phyloP scores from a whole-genome alignment of 2,113 vertebrate genomes.

The Phalacrocorax brasilianus region DNA sequence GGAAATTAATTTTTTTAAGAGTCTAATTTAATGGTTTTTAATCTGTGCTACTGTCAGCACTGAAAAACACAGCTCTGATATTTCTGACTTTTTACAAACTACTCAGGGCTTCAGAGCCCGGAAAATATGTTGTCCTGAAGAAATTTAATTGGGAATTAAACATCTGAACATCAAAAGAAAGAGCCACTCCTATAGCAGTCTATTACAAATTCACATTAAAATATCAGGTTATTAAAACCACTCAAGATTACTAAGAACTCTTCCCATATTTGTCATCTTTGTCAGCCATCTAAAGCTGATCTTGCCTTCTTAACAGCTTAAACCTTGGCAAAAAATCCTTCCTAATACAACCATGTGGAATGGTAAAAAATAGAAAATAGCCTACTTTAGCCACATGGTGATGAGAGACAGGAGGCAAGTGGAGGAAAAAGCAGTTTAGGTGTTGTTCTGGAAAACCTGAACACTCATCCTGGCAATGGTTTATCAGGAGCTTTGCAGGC shows the following conservation, averaged over 20 bases:
- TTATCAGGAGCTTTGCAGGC: background rate
- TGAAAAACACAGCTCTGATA: background rate
- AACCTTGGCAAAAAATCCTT: background rate
- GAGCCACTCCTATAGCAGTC: background rate
- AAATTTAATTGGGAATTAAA: background rate
- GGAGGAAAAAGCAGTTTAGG: background rate
- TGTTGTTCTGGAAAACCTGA: background rate
- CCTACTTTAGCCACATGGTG: background rate
- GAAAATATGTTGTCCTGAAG: background rate
- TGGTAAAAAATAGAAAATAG: background rate
- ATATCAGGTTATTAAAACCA: background rate
- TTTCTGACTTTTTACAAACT: background rate
- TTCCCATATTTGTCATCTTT: background rate
- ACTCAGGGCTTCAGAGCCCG: background rate
- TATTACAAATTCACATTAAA: background rate
- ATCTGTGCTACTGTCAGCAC: background rate
- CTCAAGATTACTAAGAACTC: background rate
- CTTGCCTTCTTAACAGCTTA: background rate
- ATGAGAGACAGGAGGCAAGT: background rate
- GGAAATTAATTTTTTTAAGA: background rate
- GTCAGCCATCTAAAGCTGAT: background rate
- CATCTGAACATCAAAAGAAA: background rate
- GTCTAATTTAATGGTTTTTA: background rate
- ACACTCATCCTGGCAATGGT: accelerated
- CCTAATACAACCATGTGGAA: background rate